Conservation (phyloP, 1,140 invertebrate species). For the Phthorimaea operculella region DNA sequence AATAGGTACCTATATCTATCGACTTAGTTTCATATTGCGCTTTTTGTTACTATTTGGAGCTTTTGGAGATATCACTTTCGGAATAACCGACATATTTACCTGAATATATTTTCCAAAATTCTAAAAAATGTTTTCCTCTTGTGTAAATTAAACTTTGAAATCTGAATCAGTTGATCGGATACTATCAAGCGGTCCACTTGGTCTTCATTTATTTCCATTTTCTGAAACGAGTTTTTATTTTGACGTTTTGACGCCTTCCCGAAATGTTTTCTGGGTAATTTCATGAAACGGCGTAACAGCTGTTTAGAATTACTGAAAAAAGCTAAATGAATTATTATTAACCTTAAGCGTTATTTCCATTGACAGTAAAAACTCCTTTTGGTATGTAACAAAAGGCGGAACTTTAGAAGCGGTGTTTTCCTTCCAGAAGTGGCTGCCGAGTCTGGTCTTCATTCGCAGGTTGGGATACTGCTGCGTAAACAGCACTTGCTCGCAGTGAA, state of each 20-base stretch:
- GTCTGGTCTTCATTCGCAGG: constrained; percentile 28
- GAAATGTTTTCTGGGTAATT: too few relatives aligned
- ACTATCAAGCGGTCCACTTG: constrained; percentile 47
- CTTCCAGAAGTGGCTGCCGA: constrained; percentile 39
- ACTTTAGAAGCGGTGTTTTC: constrained; percentile 38
- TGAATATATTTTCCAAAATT: constrained; percentile 36
- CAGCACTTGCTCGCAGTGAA: constrained; percentile 44
- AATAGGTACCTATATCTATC: too few relatives aligned
- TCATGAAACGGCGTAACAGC: too few relatives aligned
- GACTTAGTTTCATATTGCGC: too few relatives aligned
- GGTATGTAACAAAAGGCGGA: constrained; percentile 22
- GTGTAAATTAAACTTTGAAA: constrained; percentile 37
- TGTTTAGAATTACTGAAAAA: too few relatives aligned
- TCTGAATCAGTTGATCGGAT: constrained; percentile 38
- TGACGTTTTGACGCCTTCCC: too few relatives aligned
- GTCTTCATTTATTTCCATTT: constrained; percentile 29
- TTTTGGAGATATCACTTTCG: neutral
- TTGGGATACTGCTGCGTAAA: constrained; percentile 49
- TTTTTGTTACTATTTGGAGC: too few relatives aligned
- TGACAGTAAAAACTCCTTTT: constrained; percentile 34
- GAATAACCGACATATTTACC: constrained; percentile 21
- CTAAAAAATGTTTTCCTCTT: constrained; percentile 41
- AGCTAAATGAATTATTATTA: too few relatives aligned
- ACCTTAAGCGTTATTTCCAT: constrained; percentile 46
- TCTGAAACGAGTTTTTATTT: constrained; percentile 23